Percentiles rank a stretch among this genome's conserved stretches.
These are phyloP conservation scores for Microctenopoma steveboyesi DNA, from an alignment of 2,797 vertebrate genomes.

Conservation along the genomic window DNA sequence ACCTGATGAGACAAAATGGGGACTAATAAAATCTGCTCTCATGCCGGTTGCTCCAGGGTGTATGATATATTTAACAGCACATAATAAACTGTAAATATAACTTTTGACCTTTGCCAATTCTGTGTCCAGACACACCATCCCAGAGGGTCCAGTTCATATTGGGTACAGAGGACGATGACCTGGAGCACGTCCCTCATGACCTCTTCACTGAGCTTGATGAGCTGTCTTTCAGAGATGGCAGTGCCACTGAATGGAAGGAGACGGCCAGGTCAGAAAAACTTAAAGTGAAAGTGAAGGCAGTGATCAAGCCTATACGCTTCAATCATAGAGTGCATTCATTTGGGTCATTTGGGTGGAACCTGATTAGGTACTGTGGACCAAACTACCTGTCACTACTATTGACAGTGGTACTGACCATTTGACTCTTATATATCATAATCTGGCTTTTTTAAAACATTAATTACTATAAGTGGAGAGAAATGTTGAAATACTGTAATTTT, in stretches of 20 bases:
- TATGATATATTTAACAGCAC: background rate
- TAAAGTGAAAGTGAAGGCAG: background rate
- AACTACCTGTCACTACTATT: background rate
- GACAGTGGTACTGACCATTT: no score
- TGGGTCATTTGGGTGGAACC: background rate
- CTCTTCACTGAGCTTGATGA: constrained; percentile 98
- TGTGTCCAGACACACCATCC: constrained; percentile 92
- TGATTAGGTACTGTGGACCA: background rate
- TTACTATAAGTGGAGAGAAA: no score
- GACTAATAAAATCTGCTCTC: no score
- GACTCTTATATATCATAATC: no score
- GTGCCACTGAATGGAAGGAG: constrained; percentile 95
- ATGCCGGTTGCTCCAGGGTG: background rate
- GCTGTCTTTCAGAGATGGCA: constrained; percentile 91
- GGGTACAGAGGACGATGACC: constrained; percentile 95
- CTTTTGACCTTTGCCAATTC: constrained; percentile 11
- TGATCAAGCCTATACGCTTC: background rate
- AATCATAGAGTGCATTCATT: background rate
- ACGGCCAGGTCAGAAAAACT: constrained; percentile 87
- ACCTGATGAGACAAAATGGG: no score
- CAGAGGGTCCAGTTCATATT: constrained; percentile 98
- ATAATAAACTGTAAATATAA: constrained; percentile 12
- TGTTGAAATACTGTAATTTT: background rate
- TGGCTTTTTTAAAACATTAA: no score
- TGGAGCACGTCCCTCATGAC: constrained; percentile 96